Base-by-base conservation (phyloP, 2,797 vertebrate species). In the Enteromius mattozi region DNA sequence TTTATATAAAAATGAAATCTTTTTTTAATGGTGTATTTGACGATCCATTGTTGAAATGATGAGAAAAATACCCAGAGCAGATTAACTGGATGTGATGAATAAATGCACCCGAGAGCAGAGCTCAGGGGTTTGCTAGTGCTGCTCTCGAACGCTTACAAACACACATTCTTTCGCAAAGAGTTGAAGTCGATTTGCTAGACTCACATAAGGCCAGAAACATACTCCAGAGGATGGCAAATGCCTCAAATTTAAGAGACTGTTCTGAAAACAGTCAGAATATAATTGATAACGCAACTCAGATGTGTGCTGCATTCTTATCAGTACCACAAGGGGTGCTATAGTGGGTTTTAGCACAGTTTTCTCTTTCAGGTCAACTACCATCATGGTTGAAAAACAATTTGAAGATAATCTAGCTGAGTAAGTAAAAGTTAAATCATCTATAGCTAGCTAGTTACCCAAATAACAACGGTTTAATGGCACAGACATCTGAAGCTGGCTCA, bases 21-120 rank as follows among this genome's bases (percentile, higher is more conserved):
- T 90, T 94, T 95, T 96, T 96, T 95, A 96, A 95, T 92, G 93
- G 93, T 94, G 92, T 91, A 89, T 93, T 88, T 91, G 91, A 94
- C 93, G 93, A 93, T 93, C 93, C 92, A 92, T 87, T 93, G 91
- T 93, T 94, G 94, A 92, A 93, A 93, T 93, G 86, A 93, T 91
- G 92, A 92, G 87, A 92, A 94, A 92, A 89, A 93, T 91, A 91
- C 88, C 86, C 87, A 94, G 91, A 90, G 63, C 47, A 42, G 69
- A 84, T 68, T 42, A 80, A 40, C 6, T 61, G 78, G 75, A 88
- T 80, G 78, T 76, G 75, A 87, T 80, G 49, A 59, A 71, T 74
- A 78, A 68, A 75, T 61, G 75, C 80, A 74, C 72, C 59, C 30
- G 21, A 19, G 42, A 81, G 51, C 47, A 65, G 61, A 56, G 42